These are phyloP conservation scores for Drosophila auraria DNA, from an alignment of 1,140 invertebrate genomes.

Conservation along the genomic window DNA sequence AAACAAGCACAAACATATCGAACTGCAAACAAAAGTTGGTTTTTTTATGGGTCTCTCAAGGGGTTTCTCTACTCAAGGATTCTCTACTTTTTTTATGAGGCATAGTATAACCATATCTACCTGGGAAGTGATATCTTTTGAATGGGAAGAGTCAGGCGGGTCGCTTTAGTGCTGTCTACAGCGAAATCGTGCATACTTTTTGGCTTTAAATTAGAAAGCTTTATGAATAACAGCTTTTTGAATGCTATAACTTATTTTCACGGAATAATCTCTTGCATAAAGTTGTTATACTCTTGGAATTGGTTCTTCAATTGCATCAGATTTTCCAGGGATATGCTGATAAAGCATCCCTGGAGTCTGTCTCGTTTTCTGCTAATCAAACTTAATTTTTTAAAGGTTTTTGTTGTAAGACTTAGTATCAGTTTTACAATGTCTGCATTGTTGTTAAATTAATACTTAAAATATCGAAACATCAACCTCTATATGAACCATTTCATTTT, in stretches of 20 bases:
- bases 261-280: not conserved
- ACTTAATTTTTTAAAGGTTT: not conserved
- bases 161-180: not conserved
- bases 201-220: not conserved
- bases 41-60: not conserved
- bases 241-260: not conserved
- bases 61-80: not conserved
- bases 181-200: not conserved
- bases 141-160: too few relatives aligned
- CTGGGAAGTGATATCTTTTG: too few relatives aligned
- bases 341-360: too few relatives aligned
- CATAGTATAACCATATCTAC: too few relatives aligned
- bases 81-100: not conserved
- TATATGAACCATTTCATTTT: too few relatives aligned
- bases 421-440: not conserved
- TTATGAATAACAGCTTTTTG: not conserved
- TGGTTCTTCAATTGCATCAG: not conserved
- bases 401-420: too few relatives aligned
- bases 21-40: not conserved
- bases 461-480: not conserved
- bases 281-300: not conserved
- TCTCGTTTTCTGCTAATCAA: not conserved
- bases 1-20: slow-evolving; percentile 51
- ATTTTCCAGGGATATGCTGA: not conserved
- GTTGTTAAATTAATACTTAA: not conserved